These are phyloP conservation scores for Chiloscyllium plagiosum DNA, from an alignment of 2,113 vertebrate genomes.

Conservation along the genomic window DNA sequence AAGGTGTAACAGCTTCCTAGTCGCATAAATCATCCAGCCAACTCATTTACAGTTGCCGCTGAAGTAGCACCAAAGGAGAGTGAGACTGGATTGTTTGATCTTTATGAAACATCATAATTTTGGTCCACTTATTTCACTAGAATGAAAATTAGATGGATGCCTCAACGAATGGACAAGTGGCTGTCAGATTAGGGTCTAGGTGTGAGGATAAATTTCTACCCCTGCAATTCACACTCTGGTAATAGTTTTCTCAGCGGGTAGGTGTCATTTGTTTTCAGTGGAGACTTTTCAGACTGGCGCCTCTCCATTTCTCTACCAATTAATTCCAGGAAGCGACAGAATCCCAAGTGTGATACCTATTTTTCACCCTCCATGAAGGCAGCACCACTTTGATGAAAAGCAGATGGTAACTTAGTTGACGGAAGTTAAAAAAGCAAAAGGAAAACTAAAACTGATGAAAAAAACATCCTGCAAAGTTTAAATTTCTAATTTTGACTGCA, in stretches of 20 bases:
- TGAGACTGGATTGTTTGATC: neutral
- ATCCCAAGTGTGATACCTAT: neutral
- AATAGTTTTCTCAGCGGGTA: neutral
- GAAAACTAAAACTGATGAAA: neutral
- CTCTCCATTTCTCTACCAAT: neutral
- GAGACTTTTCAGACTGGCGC: neutral
- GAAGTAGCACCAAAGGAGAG: neutral
- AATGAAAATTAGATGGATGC: neutral
- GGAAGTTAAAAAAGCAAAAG: neutral
- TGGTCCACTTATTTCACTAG: neutral
- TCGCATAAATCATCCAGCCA: neutral
- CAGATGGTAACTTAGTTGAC: neutral
- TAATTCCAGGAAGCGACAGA: neutral
- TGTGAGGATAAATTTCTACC: neutral
- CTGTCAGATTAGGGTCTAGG: neutral
- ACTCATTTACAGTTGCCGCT: neutral
- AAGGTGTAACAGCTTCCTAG: neutral
- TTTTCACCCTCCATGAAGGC: neutral
- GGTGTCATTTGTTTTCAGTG: neutral
- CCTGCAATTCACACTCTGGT: neutral
- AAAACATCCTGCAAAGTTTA: neutral
- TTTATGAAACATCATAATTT: neutral
- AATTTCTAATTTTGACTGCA: neutral
- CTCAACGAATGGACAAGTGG: neutral
- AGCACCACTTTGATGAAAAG: neutral